Percentiles rank a stretch among this genome's conserved stretches.
phyloP scores from a whole-genome alignment of 2,888 invertebrate genomes.

The Drosophila quasianomalipes region DNA sequence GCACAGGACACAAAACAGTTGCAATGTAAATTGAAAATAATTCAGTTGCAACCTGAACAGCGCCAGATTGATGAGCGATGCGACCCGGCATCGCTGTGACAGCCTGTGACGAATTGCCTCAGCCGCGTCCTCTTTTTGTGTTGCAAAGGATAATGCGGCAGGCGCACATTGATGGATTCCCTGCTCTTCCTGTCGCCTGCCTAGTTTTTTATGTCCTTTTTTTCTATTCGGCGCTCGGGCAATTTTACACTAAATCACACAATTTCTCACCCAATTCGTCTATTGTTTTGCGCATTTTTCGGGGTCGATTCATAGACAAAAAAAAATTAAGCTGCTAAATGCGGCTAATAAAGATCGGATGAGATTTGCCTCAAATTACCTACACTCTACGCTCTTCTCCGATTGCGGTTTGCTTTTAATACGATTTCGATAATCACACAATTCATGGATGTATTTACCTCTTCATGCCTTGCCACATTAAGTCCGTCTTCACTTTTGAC shows the following conservation, averaged over 20 bases:
- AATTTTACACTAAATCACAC: conserved; percentile 75
- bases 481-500: not conserved
- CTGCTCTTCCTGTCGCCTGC: conserved; percentile 38
- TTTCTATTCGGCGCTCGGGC: conserved; percentile 25
- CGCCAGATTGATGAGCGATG: conserved; percentile 59
- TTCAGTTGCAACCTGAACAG: conserved; percentile 42
- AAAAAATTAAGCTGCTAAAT: conserved; percentile 54
- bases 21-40: conserved; percentile 1
- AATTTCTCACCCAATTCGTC: conserved; percentile 68
- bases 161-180: conserved; percentile 42
- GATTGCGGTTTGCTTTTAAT: conserved; percentile 65
- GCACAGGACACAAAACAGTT: conserved; percentile 1
- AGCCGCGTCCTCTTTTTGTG: conserved; percentile 39
- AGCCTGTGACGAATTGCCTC: conserved; percentile 66
- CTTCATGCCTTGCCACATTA: not conserved
- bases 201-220: conserved; percentile 40
- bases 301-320: conserved; percentile 41
- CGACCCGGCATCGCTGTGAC: conserved; percentile 38
- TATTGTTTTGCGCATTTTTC: conserved; percentile 49
- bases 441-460: not conserved
- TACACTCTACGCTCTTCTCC: not conserved
- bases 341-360: conserved; percentile 57
- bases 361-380: conserved; percentile 25
- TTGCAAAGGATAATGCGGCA: conserved; percentile 47
- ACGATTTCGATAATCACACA: conserved; percentile 52